Conservation (phyloP, 2,888 invertebrate species). For the Seira ritae region DNA sequence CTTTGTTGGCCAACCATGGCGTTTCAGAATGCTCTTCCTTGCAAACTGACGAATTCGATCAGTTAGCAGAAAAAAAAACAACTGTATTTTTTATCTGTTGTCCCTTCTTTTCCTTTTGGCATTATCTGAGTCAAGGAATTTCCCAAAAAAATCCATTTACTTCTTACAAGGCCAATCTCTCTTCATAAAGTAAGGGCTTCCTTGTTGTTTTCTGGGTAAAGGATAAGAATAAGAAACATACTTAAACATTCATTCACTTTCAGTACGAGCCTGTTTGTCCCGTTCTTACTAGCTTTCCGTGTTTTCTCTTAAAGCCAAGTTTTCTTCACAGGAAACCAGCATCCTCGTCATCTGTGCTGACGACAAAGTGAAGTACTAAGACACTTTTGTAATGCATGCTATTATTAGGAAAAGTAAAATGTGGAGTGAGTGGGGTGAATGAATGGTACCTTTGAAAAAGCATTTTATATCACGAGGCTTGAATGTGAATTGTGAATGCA, state of each 20-base stretch:
- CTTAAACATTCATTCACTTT: no score
- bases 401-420: slow-evolving; percentile 6
- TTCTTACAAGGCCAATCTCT: no score
- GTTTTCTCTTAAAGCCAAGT: not conserved
- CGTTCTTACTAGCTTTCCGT: no score
- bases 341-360: not conserved
- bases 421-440: not conserved
- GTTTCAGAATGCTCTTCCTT: not conserved
- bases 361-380: not conserved
- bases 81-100: not conserved
- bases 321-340: not conserved
- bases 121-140: slow-evolving; percentile 9
- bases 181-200: no score
- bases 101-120: not conserved
- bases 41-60: not conserved
- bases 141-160: not conserved
- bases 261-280: no score
- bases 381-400: not conserved
- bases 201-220: no score
- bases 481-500: no score
- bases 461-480: not conserved
- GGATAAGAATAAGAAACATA: no score
- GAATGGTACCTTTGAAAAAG: not conserved
- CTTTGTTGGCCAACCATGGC: slow-evolving; percentile 74
- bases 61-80: not conserved